Evolutionary conservation across 2,888 invertebrate genomes (phyloP), one percentile per base, ranked within the genome.

Genomic region (Periphyllus acericola): DNA sequence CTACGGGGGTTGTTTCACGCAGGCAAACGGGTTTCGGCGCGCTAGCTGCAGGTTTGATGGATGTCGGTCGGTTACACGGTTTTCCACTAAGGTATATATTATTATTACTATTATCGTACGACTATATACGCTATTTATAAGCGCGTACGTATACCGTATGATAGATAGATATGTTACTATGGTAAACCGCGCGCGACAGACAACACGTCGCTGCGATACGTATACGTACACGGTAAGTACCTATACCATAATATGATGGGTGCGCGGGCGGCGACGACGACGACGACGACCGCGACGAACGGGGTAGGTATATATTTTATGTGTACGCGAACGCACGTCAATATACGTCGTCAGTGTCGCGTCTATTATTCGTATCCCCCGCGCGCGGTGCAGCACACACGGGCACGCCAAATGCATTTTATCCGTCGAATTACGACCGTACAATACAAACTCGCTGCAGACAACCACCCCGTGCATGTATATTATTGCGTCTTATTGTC

Each of bases 1-100:
- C 71, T 17, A 9, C 74, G n/a, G 74, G 74, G 25, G 76, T 40
- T 29, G 76, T 76, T 25, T 5, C 6, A 29, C 40, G 32, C 17
- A 40, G 29, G 46, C 11, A 82, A 82, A 82, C 82, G 82, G 72
- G 40, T 32, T 72, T n/a, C 25, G 11, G 55, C 34, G 52, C 34
- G 52, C 9, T 29, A 17, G 79, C 40, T 1, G 66, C 52, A 66
- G 55, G 80, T 72, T 84, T 84, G 76, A 76, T 32, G 84, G 66
- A 84, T 83, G 83, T 83, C 83, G 60, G 66, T 66, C 76, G 76
- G 40, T 1, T 84, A 84, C 84, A 76, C 76, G 76, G 66, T 84
- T 76, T 84, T 84, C 84, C 84, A 84, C 84, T 84, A 83, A 52
- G 32, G 71, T 71, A 71, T 46, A 32, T 81, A n/a, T 4, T 68